phyloP scores from a whole-genome alignment of 2,888 invertebrate species.

The Drosophila sordidapex region DNA sequence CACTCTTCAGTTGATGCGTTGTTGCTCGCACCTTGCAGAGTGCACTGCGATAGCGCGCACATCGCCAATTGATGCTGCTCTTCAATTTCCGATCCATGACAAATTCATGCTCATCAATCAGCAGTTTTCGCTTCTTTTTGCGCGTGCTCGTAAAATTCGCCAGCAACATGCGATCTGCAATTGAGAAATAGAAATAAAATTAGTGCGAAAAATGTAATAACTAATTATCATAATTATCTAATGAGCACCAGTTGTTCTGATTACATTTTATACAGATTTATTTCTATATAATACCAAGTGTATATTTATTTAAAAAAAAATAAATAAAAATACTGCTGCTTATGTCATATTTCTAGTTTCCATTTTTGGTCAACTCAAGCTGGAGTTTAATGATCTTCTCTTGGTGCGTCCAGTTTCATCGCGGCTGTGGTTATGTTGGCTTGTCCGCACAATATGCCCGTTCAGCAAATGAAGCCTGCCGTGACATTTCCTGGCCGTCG shows the following conservation, averaged over 20 bases:
- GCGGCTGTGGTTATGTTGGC: slow-evolving; percentile 80
- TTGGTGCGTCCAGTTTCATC: slow-evolving; percentile 37
- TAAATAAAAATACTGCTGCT: neutral
- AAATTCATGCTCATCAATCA: slow-evolving; percentile 81
- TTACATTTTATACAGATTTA: slow-evolving; percentile 1
- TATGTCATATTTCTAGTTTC: neutral
- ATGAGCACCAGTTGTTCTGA: neutral
- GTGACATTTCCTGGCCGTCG: slow-evolving; percentile 82
- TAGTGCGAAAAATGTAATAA: slow-evolving; percentile 20
- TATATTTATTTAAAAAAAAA: neutral
- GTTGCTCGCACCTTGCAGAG: slow-evolving; percentile 84
- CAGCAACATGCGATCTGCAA: slow-evolving; percentile 38
- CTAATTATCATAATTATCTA: neutral
- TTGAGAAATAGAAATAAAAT: slow-evolving; percentile 9
- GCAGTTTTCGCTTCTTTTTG: slow-evolving; percentile 82
- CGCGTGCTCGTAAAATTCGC: slow-evolving; percentile 81
- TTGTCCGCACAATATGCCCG: slow-evolving; percentile 75
- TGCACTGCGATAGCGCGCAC: slow-evolving; percentile 81
- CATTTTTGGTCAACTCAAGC: neutral
- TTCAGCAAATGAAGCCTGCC: slow-evolving; percentile 82
- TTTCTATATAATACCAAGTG: neutral
- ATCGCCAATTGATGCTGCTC: slow-evolving; percentile 84
- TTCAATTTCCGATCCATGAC: slow-evolving; percentile 83
- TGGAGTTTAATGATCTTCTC: neutral
- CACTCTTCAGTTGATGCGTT: slow-evolving; percentile 74